Evolutionary conservation across 2,797 vertebrate species (phyloP).

Genomic region (Varecia variegata): DNA sequence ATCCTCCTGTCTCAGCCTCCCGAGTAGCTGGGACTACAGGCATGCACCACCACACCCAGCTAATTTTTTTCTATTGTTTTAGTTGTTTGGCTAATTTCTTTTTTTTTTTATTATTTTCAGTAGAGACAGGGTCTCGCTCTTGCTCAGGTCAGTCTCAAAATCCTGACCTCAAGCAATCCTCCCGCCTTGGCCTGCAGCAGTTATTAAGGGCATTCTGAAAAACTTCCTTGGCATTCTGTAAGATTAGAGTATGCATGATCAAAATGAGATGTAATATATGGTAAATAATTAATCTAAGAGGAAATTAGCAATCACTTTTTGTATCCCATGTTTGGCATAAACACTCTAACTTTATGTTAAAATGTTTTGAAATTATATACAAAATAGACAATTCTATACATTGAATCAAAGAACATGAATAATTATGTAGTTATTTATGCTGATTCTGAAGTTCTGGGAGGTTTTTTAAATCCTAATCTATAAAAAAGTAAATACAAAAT

Average conservation of each 20-base stretch:
- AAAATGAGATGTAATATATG: neutral
- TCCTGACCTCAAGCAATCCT: no score
- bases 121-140: no score
- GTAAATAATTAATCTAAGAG: neutral
- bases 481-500: neutral
- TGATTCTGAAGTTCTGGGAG: neutral
- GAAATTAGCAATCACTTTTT: neutral
- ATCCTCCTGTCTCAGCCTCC: no score
- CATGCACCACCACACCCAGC: accelerated
- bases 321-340: neutral
- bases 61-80: no score
- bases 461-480: neutral
- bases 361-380: neutral
- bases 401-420: neutral
- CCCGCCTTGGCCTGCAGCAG: no score
- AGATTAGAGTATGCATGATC: neutral
- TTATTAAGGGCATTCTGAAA: neutral
- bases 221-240: neutral
- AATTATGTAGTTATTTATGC: neutral
- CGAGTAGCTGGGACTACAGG: no score
- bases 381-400: neutral
- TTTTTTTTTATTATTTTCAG: no score
- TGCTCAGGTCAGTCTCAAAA: no score
- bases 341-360: neutral
- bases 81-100: no score